Conservation (phyloP, 2,113 vertebrate genomes). For the Macrotus californicus region DNA sequence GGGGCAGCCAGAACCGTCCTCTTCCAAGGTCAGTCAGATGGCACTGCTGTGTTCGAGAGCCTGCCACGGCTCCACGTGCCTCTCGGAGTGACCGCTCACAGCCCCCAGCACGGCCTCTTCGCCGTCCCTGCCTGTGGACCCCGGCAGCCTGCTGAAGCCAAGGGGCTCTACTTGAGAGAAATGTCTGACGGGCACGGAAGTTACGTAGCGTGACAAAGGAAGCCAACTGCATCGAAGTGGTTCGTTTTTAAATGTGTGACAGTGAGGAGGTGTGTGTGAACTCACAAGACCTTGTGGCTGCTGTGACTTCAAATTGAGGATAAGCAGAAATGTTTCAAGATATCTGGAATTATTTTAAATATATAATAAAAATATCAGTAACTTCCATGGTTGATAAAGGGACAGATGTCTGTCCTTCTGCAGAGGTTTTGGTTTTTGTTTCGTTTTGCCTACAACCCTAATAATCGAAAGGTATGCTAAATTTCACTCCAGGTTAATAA, state of each 20-base stretch:
- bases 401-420: background rate
- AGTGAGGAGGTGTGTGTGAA: background rate
- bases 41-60: background rate
- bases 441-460: background rate
- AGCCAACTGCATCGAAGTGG: background rate
- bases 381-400: background rate
- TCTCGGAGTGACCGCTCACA: background rate
- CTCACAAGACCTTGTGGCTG: background rate
- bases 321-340: background rate
- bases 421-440: background rate
- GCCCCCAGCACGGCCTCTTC: background rate
- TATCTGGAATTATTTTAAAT: background rate
- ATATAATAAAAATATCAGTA: background rate
- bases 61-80: background rate
- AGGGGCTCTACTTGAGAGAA: background rate
- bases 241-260: background rate
- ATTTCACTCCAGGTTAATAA: background rate
- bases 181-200: background rate
- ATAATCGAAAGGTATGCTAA: background rate
- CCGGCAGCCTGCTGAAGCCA: background rate
- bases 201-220: background rate
- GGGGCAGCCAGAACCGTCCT: background rate
- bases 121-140: background rate
- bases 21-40: background rate
- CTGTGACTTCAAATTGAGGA: background rate